A percentile compares a stretch with the other conserved stretches of the same genome.
These are phyloP conservation scores for Glomeris maerens DNA, from an alignment of 1,140 invertebrate species.

Conservation along the genomic window DNA sequence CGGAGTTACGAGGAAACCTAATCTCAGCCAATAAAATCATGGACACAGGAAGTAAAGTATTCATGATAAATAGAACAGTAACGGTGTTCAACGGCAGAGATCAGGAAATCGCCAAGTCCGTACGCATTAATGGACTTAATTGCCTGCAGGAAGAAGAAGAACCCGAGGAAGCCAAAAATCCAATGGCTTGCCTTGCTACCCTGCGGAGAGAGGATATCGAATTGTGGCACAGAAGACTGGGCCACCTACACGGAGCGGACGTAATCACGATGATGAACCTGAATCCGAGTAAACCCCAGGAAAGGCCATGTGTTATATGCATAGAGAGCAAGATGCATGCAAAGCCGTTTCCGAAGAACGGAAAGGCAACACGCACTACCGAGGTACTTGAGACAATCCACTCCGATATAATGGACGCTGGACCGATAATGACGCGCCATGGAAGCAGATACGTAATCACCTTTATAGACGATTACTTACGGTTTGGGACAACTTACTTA, in stretches of 20 bases:
- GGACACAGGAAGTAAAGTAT: neutral
- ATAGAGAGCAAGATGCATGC: constrained; percentile 9
- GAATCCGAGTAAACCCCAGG: neutral
- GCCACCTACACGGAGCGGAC: neutral
- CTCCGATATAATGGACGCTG: constrained; percentile 12
- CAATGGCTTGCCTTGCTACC: neutral
- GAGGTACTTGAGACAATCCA: constrained; percentile 12
- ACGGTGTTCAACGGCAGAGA: neutral
- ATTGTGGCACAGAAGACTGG: constrained; percentile 9
- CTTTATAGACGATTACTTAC: constrained; percentile 15
- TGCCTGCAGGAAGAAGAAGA: neutral
- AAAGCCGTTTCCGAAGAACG: neutral
- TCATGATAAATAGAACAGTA: neutral
- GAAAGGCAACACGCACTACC: neutral
- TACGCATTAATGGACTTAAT: neutral
- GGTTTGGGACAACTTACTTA: constrained; percentile 10
- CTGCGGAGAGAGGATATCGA: neutral
- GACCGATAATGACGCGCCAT: neutral
- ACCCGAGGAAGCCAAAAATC: neutral
- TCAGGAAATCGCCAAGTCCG: neutral
- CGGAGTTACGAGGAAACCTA: too few relatives aligned
- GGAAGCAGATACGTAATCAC: constrained; percentile 11
- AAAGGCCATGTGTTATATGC: neutral
- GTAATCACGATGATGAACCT: neutral
- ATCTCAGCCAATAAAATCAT: too few relatives aligned